These are phyloP conservation scores for Ostrea edulis DNA, from an alignment of 1,140 invertebrate species.

Conservation along the genomic window DNA sequence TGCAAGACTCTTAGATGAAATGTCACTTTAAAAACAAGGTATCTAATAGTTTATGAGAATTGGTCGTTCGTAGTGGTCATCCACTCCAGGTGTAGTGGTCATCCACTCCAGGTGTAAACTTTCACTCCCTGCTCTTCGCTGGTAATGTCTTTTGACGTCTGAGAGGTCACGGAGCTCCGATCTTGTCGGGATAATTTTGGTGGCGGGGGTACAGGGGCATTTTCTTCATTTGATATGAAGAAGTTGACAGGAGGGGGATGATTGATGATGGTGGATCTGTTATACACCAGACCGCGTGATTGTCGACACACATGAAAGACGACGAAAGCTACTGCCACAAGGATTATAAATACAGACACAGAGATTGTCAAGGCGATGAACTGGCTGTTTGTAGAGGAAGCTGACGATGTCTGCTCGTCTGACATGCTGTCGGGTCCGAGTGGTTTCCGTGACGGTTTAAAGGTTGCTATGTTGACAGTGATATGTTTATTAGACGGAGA, in stretches of 20 bases:
- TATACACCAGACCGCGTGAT: background rate
- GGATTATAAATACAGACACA: background rate
- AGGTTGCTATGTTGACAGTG: background rate
- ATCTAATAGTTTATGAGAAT: no score
- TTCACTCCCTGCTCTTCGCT: constrained; percentile 51
- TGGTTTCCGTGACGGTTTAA: background rate
- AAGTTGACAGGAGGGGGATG: constrained; percentile 16
- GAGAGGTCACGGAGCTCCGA: constrained; percentile 54
- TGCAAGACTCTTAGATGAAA: no score
- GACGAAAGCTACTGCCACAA: background rate
- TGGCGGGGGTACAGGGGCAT: constrained; percentile 41
- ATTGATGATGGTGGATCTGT: constrained; percentile 23
- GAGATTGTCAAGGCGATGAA: background rate
- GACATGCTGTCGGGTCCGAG: background rate
- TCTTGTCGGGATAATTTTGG: constrained; percentile 32
- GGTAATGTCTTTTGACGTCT: constrained; percentile 52
- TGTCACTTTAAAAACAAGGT: no score
- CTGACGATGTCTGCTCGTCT: background rate
- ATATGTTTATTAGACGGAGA: no score
- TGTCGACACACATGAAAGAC: background rate
- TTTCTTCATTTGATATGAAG: constrained; percentile 20
- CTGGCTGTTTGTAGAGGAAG: background rate
- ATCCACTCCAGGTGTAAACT: constrained; percentile 52
- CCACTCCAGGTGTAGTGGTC: no score
- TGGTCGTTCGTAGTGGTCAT: no score